phyloP scores from a whole-genome alignment of 1,140 invertebrate species.

The Cydia amplana region DNA sequence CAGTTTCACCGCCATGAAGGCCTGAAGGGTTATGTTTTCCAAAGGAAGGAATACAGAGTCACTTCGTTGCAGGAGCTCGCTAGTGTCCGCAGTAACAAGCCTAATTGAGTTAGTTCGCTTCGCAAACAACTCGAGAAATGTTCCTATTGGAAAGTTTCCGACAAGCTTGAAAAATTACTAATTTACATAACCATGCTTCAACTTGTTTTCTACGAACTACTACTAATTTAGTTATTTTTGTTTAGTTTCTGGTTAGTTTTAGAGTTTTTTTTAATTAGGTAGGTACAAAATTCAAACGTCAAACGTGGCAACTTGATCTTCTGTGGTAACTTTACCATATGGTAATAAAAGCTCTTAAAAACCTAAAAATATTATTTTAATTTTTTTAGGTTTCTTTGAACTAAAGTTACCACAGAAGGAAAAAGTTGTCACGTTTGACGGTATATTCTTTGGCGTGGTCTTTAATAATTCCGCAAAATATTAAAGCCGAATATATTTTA shows the following conservation, averaged over 20 bases:
- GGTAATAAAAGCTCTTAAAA: too few species aligned
- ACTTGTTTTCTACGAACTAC: conserved; percentile 24
- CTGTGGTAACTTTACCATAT: too few species aligned
- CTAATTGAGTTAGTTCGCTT: conserved; percentile 46
- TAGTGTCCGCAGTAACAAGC: conserved; percentile 33
- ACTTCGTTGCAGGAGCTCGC: neutral
- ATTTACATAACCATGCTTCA: conserved; percentile 29
- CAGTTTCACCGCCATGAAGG: too few species aligned
- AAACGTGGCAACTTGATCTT: too few species aligned
- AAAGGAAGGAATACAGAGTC: conserved; percentile 33
- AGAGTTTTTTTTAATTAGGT: neutral
- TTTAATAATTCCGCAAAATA: neutral
- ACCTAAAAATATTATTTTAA: too few species aligned
- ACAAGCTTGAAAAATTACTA: conserved; percentile 34
- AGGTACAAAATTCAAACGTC: too few species aligned
- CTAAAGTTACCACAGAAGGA: too few species aligned
- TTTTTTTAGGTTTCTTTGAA: too few species aligned
- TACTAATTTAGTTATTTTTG: neutral
- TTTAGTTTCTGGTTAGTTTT: conserved; percentile 4
- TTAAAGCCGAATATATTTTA: neutral
- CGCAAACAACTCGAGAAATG: conserved; percentile 41
- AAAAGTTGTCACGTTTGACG: too few species aligned
- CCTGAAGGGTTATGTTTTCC: neutral
- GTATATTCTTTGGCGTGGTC: neutral
- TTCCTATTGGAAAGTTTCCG: conserved; percentile 43